These are phyloP conservation scores for Apogon hyalosoma DNA, from an alignment of 2,797 vertebrate species.

Conservation along the genomic window DNA sequence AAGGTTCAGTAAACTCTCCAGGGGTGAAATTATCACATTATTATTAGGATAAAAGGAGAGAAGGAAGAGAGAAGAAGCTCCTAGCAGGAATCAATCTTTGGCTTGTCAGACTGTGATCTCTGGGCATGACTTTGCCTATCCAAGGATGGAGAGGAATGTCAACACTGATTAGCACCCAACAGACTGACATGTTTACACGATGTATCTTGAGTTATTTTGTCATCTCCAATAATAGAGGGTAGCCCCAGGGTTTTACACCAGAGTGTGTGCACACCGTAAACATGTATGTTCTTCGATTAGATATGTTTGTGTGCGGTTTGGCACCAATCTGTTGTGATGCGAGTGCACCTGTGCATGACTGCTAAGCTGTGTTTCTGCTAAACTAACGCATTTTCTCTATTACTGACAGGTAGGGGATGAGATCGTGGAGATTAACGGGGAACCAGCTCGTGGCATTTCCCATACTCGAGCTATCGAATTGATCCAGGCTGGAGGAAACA, in stretches of 20 bases:
- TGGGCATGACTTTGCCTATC: conserved; percentile 57
- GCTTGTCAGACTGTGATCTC: conserved; percentile 56
- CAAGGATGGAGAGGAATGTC: conserved; percentile 54
- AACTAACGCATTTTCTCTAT: conserved; percentile 39
- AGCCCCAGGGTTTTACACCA: conserved; percentile 39
- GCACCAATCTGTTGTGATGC: neutral
- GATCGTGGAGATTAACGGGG: conserved; percentile 98
- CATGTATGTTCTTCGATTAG: conserved; percentile 33
- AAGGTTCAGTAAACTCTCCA: conserved; percentile 7
- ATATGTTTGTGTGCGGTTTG: conserved; percentile 8
- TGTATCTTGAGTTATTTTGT: conserved; percentile 59
- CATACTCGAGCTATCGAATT: conserved; percentile 97
- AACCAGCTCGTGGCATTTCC: conserved; percentile 96
- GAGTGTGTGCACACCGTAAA: conserved; percentile 3
- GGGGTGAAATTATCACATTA: conserved; percentile 38
- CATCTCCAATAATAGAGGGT: conserved; percentile 63
- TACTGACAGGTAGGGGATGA: conserved; percentile 94
- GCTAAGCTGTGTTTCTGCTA: conserved; percentile 15
- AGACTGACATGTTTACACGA: conserved; percentile 59
- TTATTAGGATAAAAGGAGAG: conserved; percentile 35
- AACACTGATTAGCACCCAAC: conserved; percentile 59
- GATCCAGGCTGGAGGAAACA: conserved; percentile 96
- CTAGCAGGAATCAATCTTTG: conserved; percentile 41
- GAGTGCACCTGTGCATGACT: neutral
- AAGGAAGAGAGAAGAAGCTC: conserved; percentile 26